Conservation (phyloP, 2,888 invertebrate species). For the Rhogogaster chlorosoma region DNA sequence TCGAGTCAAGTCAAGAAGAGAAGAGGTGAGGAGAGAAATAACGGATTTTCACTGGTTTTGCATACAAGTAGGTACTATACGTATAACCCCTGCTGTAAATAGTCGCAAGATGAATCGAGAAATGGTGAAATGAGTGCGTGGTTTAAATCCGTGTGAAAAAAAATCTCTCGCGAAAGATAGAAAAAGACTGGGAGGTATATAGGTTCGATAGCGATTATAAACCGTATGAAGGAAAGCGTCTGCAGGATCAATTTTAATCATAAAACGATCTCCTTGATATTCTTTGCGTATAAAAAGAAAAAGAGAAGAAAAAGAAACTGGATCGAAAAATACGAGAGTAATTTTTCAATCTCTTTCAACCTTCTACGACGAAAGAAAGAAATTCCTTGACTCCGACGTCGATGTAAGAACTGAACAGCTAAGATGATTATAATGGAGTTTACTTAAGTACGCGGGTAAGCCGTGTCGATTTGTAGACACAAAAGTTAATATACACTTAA, state of each 20-base stretch:
- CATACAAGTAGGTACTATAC: slow-evolving; percentile 15
- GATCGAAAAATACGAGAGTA: no score
- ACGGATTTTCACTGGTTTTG: slow-evolving; percentile 39
- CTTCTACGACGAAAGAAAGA: not conserved
- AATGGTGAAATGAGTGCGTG: not conserved
- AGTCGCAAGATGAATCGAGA: not conserved
- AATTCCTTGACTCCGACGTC: not conserved
- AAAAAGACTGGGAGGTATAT: not conserved
- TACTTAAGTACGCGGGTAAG: not conserved
- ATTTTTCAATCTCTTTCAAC: no score
- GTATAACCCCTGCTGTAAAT: not conserved
- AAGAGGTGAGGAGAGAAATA: slow-evolving; percentile 32
- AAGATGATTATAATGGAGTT: not conserved
- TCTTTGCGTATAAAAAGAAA: no score
- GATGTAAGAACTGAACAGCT: not conserved
- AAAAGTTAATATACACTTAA: not conserved
- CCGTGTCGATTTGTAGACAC: no score
- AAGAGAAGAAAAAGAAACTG: no score
- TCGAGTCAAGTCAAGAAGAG: not conserved
- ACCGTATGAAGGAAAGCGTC: no score
- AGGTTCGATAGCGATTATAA: no score
- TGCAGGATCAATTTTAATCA: no score
- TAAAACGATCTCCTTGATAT: no score
- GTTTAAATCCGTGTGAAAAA: not conserved
- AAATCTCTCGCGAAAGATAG: no score